phyloP scores from a whole-genome alignment of 2,113 vertebrate species.

The Gorsachius goisagi region DNA sequence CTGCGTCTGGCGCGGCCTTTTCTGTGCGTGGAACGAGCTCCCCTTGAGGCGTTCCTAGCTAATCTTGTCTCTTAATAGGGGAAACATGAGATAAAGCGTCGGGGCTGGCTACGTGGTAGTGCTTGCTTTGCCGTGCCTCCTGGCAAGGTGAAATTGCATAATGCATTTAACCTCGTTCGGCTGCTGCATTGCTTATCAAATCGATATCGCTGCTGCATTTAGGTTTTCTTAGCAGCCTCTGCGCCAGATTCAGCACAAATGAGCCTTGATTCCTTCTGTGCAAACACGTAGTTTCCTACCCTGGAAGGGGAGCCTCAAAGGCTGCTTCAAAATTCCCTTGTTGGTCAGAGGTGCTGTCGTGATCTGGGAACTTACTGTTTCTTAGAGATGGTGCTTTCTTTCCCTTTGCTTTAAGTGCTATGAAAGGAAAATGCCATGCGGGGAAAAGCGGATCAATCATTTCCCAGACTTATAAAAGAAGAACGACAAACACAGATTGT shows the following conservation, averaged over 20 bases:
- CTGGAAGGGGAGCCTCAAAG: neutral
- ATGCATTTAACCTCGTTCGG: neutral
- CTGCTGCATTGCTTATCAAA: neutral
- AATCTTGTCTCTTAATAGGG: neutral
- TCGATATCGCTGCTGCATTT: neutral
- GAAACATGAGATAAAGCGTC: neutral
- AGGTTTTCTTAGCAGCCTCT: neutral
- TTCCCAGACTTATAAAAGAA: neutral
- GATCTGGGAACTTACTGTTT: neutral
- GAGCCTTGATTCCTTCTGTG: neutral
- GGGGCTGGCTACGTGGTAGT: neutral
- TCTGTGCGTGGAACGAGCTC: neutral
- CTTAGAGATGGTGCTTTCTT: neutral
- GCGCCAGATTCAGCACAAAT: neutral
- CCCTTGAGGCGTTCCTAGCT: neutral
- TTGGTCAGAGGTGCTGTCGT: neutral
- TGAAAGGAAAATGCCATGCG: neutral
- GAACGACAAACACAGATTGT: neutral
- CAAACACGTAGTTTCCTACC: neutral
- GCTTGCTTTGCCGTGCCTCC: neutral
- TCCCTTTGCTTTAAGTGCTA: neutral
- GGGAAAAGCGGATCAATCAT: neutral
- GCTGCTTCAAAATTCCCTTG: neutral
- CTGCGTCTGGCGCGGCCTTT: neutral
- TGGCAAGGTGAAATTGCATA: neutral